These are phyloP conservation scores for Imbricaverruca yamaguchii DNA, from an alignment of 2,888 invertebrate species.

Conservation along the genomic window DNA sequence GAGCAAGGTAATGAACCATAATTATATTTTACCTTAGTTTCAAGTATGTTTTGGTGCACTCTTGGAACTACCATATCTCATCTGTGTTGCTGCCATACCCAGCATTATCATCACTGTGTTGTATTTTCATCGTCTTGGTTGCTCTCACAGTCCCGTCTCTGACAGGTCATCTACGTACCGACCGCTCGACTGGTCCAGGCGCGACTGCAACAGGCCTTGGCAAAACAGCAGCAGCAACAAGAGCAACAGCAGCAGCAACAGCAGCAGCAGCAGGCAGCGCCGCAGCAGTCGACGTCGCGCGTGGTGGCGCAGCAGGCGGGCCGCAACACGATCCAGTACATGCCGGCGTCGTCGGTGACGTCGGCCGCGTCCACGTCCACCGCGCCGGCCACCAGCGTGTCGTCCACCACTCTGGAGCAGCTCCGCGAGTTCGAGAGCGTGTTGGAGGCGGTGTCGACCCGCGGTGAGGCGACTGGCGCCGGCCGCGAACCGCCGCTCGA, in stretches of 20 bases:
- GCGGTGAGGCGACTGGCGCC: conserved; percentile 28
- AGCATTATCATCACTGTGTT: no score
- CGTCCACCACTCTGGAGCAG: conserved; percentile 67
- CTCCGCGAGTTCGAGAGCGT: conserved; percentile 72
- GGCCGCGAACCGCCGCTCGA: conserved; percentile 26
- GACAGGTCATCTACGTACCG: conserved; percentile 11
- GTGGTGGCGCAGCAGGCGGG: conserved; percentile 24
- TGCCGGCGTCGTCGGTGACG: conserved; percentile 26
- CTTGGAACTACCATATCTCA: no score
- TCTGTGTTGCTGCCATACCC: no score
- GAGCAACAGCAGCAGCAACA: conserved; percentile 4
- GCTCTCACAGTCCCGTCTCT: no score
- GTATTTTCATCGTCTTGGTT: no score
- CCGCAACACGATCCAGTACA: conserved; percentile 24
- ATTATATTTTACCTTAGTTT: no score
- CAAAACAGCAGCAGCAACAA: neutral
- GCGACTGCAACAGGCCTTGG: conserved; percentile 6
- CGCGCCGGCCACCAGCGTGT: conserved; percentile 47
- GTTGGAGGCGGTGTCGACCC: conserved; percentile 57
- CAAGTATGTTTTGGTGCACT: no score
- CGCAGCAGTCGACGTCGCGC: conserved; percentile 23
- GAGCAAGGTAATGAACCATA: no score
- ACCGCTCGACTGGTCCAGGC: neutral
- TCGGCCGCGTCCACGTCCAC: conserved; percentile 26
- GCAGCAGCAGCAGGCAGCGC: conserved; percentile 23